Conservation (phyloP, 2,113 vertebrate genomes). For the Chaenocephalus aceratus region DNA sequence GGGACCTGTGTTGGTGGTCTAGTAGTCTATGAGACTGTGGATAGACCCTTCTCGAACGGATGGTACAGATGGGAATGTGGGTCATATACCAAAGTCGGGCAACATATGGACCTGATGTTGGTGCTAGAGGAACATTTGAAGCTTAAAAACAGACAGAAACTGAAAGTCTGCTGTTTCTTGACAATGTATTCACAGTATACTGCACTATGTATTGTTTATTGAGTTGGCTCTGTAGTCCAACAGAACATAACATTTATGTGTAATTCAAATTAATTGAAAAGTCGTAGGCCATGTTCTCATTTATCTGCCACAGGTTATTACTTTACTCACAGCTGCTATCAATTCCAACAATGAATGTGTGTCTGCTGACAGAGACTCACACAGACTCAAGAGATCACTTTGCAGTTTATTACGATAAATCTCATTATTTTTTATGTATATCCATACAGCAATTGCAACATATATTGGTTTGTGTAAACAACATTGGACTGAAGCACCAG, state of each 20-base stretch:
- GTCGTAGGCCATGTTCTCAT: not conserved
- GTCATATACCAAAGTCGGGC: no score
- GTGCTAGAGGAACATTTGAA: no score
- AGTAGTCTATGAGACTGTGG: no score
- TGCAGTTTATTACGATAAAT: constrained; percentile 85
- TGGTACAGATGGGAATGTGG: no score
- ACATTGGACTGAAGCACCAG: constrained; percentile 69
- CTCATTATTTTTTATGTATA: constrained; percentile 64
- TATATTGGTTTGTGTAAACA: constrained; percentile 78
- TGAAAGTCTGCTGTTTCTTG: no score
- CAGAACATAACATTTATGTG: not conserved
- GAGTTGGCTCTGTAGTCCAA: not conserved
- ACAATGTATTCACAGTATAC: no score
- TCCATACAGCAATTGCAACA: constrained; percentile 79
- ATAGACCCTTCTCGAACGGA: no score
- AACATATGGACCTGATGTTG: no score
- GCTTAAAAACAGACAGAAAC: no score
- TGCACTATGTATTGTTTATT: not conserved
- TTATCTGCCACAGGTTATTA: not conserved
- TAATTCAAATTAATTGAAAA: not conserved
- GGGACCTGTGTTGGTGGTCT: no score
- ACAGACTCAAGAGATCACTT: constrained; percentile 71
- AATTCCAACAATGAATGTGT: not conserved
- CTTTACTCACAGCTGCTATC: not conserved
- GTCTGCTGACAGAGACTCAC: constrained; percentile 43